Evolutionary conservation across 2,888 invertebrate genomes (phyloP).

Genomic region (Scrobipalpa costella): DNA sequence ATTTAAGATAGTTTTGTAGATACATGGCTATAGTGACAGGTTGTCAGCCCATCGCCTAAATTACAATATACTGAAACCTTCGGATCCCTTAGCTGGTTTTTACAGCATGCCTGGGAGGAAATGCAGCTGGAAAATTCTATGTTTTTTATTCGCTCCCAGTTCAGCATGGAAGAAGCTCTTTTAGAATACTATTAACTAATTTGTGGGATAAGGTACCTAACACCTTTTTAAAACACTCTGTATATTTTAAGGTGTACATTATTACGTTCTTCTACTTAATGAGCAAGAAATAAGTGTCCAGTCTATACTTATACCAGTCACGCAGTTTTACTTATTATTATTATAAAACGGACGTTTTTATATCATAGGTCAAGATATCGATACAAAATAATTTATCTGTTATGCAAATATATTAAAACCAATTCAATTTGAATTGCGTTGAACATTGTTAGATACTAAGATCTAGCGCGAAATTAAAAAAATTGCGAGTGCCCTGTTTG

Average conservation of each 20-base stretch:
- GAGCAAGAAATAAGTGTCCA: slow-evolving; percentile 42
- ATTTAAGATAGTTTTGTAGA: too few species aligned
- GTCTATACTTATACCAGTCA: not conserved
- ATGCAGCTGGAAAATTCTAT: too few species aligned
- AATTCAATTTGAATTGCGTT: too few species aligned
- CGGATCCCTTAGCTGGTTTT: too few species aligned
- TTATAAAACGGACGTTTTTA: slow-evolving; percentile 2
- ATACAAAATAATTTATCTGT: not conserved
- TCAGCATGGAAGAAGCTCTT: too few species aligned
- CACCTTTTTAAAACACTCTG: not conserved
- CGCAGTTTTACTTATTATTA: slow-evolving; percentile 1
- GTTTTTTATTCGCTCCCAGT: not conserved
- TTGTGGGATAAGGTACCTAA: slow-evolving; percentile 27
- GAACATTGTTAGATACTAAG: too few species aligned
- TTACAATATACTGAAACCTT: too few species aligned
- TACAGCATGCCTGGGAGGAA: too few species aligned
- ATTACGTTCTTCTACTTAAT: slow-evolving; percentile 52
- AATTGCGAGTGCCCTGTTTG: too few species aligned
- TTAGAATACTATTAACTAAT: not conserved
- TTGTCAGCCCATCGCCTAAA: too few species aligned
- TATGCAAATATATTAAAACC: slow-evolving; percentile 2
- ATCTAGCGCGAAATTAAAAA: too few species aligned
- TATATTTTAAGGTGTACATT: not conserved
- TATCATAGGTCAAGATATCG: not conserved
- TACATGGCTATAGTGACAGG: too few species aligned